phyloP scores from a whole-genome alignment of 2,113 vertebrate genomes.

The Alethe castanea region DNA sequence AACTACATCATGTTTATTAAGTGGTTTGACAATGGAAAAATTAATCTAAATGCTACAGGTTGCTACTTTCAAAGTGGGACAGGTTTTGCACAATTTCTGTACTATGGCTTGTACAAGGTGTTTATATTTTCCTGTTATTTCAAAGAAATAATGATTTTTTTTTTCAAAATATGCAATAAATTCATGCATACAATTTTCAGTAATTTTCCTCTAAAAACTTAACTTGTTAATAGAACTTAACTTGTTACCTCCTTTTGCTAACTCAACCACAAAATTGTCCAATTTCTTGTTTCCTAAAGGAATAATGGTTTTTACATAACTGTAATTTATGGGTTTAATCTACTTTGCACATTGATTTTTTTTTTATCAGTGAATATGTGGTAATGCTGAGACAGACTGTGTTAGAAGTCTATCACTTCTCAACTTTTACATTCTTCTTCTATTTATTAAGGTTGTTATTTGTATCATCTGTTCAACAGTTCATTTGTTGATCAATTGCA shows the following conservation, averaged over 20 bases:
- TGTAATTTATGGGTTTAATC: constrained; percentile 1
- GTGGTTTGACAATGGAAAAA: neutral
- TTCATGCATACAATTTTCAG: neutral
- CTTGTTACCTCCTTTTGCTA: neutral
- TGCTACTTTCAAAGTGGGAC: neutral
- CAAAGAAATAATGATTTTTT: neutral
- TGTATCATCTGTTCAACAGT: neutral
- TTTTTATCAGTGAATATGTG: neutral
- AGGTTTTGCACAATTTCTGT: neutral
- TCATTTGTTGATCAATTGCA: neutral
- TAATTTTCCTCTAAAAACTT: neutral
- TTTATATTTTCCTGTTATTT: neutral
- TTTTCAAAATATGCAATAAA: neutral
- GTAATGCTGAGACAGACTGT: neutral
- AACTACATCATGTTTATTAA: neutral
- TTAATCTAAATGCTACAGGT: neutral
- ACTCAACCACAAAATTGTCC: neutral
- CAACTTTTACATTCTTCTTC: neutral
- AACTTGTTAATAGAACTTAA: neutral
- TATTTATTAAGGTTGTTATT: neutral
- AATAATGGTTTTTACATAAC: neutral
- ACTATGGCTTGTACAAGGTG: neutral
- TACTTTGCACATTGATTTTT: neutral
- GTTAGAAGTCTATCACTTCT: neutral
- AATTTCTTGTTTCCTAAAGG: neutral